Conservation (phyloP, 2,797 vertebrate species). For the Sebastes diploproa region DNA sequence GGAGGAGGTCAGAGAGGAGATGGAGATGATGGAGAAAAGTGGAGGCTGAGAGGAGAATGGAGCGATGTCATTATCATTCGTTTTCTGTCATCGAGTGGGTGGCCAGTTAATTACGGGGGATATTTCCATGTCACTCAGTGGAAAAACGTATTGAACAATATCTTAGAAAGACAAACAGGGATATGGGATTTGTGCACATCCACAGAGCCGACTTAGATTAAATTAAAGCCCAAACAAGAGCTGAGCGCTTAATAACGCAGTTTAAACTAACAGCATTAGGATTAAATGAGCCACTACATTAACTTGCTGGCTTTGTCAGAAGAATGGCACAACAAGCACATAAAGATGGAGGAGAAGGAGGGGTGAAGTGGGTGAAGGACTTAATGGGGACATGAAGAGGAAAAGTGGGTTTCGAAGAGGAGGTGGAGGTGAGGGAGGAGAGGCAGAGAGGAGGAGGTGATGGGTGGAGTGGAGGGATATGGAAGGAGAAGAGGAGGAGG, state of each 20-base stretch:
- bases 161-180: neutral
- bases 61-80: slow-evolving; percentile 46
- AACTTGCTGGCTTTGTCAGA: slow-evolving; percentile 46
- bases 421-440: slow-evolving; percentile 19
- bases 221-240: slow-evolving; percentile 68
- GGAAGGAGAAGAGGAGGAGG: slow-evolving; percentile 5
- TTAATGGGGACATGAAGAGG: slow-evolving; percentile 37
- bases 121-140: slow-evolving; percentile 30
- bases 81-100: slow-evolving; percentile 33
- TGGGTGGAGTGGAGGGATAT: slow-evolving; percentile 27
- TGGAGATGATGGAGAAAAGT: slow-evolving; percentile 34
- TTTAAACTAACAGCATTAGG: slow-evolving; percentile 69
- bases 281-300: slow-evolving; percentile 75
- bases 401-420: slow-evolving; percentile 33
- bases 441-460: slow-evolving; percentile 11
- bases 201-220: slow-evolving; percentile 49
- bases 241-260: slow-evolving; percentile 55
- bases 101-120: slow-evolving; percentile 30
- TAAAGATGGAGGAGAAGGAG: slow-evolving; percentile 4
- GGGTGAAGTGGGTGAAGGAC: slow-evolving; percentile 10
- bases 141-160: slow-evolving; percentile 9
- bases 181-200: slow-evolving; percentile 33
- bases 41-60: slow-evolving; percentile 20
- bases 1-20: slow-evolving; percentile 50
- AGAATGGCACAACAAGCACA: slow-evolving; percentile 25